phyloP scores from a whole-genome alignment of 2,797 vertebrate genomes.

The Crax fasciolata region DNA sequence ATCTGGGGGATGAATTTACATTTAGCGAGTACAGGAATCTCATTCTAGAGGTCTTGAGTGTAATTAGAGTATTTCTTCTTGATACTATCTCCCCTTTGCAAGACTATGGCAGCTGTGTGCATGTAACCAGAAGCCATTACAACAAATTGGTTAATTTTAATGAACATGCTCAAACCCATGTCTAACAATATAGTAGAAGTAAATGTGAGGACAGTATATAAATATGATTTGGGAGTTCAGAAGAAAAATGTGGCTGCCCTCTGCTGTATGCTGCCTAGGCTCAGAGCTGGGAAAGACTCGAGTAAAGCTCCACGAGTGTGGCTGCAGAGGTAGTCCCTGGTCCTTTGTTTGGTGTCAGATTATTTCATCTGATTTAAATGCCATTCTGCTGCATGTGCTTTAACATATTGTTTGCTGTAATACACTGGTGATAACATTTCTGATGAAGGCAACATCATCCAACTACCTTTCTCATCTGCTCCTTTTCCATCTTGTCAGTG shows the following conservation, averaged over 20 bases:
- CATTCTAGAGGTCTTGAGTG: background rate
- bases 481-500: background rate
- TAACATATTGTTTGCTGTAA: conserved; percentile 21
- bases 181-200: background rate
- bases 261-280: background rate
- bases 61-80: conserved; percentile 16
- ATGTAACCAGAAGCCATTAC: conserved; percentile 48
- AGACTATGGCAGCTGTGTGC: conserved; percentile 39
- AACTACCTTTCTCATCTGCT: background rate
- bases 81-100: background rate
- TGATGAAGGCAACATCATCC: conserved; percentile 18
- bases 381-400: background rate
- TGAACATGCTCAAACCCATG: background rate
- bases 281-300: background rate
- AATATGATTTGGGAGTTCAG: background rate
- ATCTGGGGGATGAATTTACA: conserved; percentile 28
- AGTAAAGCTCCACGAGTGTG: background rate
- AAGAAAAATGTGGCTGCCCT: background rate
- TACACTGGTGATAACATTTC: background rate
- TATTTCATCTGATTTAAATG: conserved; percentile 19
- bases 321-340: background rate
- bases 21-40: background rate
- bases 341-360: conserved; percentile 10
- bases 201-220: background rate
- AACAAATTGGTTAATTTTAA: conserved; percentile 64